phyloP scores from a whole-genome alignment of 2,888 invertebrate species.

The Drosophila anomelani region DNA sequence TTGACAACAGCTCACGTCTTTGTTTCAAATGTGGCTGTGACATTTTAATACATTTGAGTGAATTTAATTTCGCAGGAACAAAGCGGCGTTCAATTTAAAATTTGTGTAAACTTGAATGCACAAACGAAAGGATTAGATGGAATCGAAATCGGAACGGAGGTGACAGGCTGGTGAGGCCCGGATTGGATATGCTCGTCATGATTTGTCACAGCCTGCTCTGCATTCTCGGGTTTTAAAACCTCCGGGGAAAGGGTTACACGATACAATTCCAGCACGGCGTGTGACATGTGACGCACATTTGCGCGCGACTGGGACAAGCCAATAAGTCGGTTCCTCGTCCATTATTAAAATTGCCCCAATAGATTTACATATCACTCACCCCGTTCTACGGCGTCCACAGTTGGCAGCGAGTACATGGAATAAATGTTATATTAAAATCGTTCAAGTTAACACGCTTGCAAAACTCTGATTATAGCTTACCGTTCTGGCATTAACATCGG shows the following conservation, averaged over 20 bases:
- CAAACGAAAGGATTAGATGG: conserved; percentile 57
- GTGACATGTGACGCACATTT: conserved; percentile 76
- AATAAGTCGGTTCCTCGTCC: conserved; percentile 60
- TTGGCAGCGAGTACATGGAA: conserved; percentile 41
- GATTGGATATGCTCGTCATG: conserved; percentile 74
- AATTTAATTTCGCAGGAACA: conserved; percentile 77
- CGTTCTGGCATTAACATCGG: conserved; percentile 94
- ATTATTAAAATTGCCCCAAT: conserved; percentile 69
- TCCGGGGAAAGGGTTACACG: conserved; percentile 69
- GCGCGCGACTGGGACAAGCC: conserved; percentile 72
- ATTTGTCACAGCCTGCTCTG: conserved; percentile 72
- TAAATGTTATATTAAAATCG: conserved; percentile 8
- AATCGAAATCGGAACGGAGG: conserved; percentile 24
- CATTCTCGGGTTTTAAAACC: conserved; percentile 21
- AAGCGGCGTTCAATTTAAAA: conserved; percentile 77
- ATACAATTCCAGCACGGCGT: conserved; percentile 20
- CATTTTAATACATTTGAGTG: conserved; percentile 70
- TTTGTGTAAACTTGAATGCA: conserved; percentile 70
- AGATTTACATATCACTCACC: conserved; percentile 74
- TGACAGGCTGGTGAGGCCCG: conserved; percentile 51
- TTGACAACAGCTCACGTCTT: conserved; percentile 79
- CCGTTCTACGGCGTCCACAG: conserved; percentile 75
- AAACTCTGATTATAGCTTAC: conserved; percentile 85
- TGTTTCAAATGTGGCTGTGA: conserved; percentile 65
- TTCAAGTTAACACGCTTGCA: conserved; percentile 24